Conservation (phyloP, 2,113 vertebrate species). For the Brevimyrus niger region DNA sequence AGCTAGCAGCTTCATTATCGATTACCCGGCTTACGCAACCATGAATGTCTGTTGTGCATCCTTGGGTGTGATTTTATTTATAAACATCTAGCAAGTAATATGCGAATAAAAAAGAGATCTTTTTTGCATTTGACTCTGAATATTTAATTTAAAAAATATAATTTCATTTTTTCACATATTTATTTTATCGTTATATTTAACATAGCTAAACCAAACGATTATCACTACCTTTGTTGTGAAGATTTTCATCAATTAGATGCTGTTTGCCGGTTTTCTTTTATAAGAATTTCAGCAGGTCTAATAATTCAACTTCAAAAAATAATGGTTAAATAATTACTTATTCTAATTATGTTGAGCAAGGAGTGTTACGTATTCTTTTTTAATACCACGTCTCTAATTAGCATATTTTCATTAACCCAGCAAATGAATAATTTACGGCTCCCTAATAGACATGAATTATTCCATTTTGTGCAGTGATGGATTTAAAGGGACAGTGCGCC, state of each 20-base stretch:
- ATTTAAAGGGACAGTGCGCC: constrained; percentile 59
- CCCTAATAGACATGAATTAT: constrained; percentile 67
- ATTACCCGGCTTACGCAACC: not conserved
- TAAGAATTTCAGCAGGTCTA: constrained; percentile 46
- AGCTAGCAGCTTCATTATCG: not conserved
- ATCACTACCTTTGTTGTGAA: constrained; percentile 26
- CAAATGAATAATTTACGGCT: constrained; percentile 76
- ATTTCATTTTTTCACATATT: not conserved
- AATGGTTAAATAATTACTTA: constrained; percentile 74
- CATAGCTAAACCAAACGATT: not conserved
- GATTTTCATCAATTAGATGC: constrained; percentile 45
- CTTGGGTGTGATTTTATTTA: not conserved
- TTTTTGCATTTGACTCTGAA: not conserved
- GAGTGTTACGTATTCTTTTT: constrained; percentile 69
- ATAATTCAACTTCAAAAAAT: constrained; percentile 71
- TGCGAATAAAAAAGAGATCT: not conserved
- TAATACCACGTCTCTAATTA: constrained; percentile 72
- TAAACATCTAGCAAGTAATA: not conserved
- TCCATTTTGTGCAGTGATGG: constrained; percentile 56
- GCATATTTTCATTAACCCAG: constrained; percentile 82
- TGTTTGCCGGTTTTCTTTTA: constrained; percentile 45
- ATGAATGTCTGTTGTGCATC: not conserved
- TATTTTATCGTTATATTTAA: not conserved
- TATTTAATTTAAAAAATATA: not conserved
- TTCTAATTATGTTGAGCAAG: constrained; percentile 73